Percentiles rank a stretch among this genome's conserved stretches.
Evolutionary conservation across 2,797 vertebrate species (phyloP).

Genomic region (Trachurus trachurus): DNA sequence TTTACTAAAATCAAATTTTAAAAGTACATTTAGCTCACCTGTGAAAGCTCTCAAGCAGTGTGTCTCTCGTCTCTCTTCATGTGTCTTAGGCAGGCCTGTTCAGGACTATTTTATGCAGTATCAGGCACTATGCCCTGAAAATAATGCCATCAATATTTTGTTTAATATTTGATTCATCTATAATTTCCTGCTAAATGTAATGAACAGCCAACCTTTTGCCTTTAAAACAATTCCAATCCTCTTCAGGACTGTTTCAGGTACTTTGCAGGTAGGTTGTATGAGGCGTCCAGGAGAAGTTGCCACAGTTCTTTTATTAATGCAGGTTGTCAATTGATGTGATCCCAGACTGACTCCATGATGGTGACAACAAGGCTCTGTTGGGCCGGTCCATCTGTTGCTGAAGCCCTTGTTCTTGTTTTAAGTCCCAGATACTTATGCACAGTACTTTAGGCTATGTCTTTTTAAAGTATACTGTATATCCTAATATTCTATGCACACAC

Average conservation of each 20-base stretch:
- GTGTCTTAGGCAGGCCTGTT: neutral
- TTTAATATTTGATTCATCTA: neutral
- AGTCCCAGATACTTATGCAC: neutral
- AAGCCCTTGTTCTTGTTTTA: neutral
- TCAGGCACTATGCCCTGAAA: neutral
- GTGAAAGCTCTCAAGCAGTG: neutral
- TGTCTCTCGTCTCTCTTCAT: no score
- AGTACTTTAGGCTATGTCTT: neutral
- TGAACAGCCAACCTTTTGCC: neutral
- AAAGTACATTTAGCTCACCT: neutral
- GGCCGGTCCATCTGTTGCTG: neutral
- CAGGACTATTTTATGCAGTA: neutral
- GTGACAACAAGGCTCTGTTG: neutral
- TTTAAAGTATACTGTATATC: neutral
- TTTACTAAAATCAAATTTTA: neutral
- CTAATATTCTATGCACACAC: no score
- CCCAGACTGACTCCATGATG: neutral
- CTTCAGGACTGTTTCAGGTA: neutral
- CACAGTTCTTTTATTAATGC: no score
- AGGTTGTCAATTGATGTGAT: no score
- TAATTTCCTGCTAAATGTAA: neutral
- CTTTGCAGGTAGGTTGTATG: neutral
- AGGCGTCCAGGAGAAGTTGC: no score
- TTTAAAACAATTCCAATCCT: neutral
- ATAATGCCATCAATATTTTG: neutral